A percentile compares a stretch with the other conserved stretches of the same genome.
phyloP scores from a whole-genome alignment of 2,888 invertebrate species.

The Piscicola geometra region DNA sequence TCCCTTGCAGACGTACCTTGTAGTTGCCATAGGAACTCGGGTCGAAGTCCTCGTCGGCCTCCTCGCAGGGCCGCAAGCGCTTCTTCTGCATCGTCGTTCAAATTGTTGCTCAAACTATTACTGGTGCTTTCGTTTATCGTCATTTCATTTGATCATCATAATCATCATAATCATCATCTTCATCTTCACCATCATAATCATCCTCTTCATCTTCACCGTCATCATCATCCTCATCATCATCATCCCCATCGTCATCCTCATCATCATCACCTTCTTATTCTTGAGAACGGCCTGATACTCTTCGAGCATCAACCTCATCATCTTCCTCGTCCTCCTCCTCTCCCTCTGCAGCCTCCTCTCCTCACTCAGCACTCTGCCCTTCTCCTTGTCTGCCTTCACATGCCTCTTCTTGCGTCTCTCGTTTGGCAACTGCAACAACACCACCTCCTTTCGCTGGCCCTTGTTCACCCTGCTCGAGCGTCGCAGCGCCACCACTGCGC shows the following conservation, averaged over 20 bases:
- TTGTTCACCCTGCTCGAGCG: conserved; percentile 42
- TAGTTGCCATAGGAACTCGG: background rate
- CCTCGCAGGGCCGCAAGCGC: conserved; percentile 13
- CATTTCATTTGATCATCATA: conserved; percentile 32
- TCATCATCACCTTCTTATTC: conserved; percentile 24
- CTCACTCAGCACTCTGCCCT: conserved; percentile 17
- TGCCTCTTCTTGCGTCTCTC: conserved; percentile 36
- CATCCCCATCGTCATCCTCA: conserved; percentile 24
- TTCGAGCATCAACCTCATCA: conserved; percentile 29
- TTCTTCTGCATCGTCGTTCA: conserved; percentile 1
- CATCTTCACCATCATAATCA: conserved; percentile 28
- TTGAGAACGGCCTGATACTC: conserved; percentile 34
- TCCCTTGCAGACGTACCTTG: too few species aligned
- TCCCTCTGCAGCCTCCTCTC: conserved; percentile 35
- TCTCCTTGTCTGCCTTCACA: conserved; percentile 9
- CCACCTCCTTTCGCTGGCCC: conserved; percentile 40
- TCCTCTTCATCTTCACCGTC: conserved; percentile 32
- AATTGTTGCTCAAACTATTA: too few species aligned
- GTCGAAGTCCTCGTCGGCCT: conserved; percentile 8
- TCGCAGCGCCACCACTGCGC: conserved; percentile 38
- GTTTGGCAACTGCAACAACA: conserved; percentile 29
- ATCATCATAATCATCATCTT: conserved; percentile 29
- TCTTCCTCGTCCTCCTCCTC: conserved; percentile 33
- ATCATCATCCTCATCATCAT: conserved; percentile 28
- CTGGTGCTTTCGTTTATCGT: background rate